Evolutionary conservation across 2,113 vertebrate genomes (phyloP).

Genomic region (Cervus canadensis): DNA sequence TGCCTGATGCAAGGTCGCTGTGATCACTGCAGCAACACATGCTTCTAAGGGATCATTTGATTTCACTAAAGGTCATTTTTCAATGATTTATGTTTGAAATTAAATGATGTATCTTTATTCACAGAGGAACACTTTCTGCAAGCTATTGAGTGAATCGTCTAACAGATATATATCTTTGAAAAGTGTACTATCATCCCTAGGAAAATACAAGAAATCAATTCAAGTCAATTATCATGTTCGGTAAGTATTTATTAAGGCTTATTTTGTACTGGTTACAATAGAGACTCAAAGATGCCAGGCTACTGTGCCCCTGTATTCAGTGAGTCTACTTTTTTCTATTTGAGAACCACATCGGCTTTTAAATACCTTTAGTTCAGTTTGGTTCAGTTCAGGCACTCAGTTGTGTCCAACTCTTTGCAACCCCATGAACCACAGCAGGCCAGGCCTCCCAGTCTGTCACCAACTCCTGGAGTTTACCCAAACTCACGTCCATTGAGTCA

Average conservation of each 20-base stretch:
- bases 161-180: background rate
- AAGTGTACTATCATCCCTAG: background rate
- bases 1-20: background rate
- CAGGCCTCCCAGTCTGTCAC: background rate
- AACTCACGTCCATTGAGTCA: background rate
- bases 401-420: accelerated
- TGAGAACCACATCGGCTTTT: background rate
- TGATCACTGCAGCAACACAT: background rate
- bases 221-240: background rate
- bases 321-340: background rate
- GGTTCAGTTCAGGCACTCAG: background rate
- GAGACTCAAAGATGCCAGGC: background rate
- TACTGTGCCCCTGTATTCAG: background rate
- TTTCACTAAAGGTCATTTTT: background rate
- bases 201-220: background rate
- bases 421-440: accelerated
- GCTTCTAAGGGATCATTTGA: background rate
- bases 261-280: background rate
- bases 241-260: background rate
- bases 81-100: background rate
- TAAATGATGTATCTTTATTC: background rate
- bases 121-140: background rate
- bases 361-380: background rate
- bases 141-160: background rate
- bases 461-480: accelerated